Evolutionary conservation across 2,113 vertebrate species (phyloP), one percentile per base, ranked within the genome.

Genomic region (Ptyas mucosa): DNA sequence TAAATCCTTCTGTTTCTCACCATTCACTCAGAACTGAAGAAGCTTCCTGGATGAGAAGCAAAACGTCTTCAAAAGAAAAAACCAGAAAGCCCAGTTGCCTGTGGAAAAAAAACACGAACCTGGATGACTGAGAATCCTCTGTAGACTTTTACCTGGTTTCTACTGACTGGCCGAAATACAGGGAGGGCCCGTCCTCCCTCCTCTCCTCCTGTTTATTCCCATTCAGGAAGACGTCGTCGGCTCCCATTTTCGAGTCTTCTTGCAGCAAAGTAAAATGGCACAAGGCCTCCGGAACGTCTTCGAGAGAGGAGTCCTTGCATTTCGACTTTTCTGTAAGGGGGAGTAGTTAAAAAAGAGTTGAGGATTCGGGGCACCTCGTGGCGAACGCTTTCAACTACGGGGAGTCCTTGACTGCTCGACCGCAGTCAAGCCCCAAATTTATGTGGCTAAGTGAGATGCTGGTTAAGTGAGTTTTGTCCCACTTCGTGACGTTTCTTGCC

Each of bases 161-260:
- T 94, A 97, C 96, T 2, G 95, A 91, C 61, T 97, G 95, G 89
- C 88, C 51, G 20, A 91, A 96, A 34, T 97, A 97, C 3, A 96
- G 93, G 94, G 91, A 95, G 0, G 90, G 90, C 29, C 95, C 95
- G 0, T 97, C 97, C 75, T 96, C 97, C 53, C 97, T 97, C 93
- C 97, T 97, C 93, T 94, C 54, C 15, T 97, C 94, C 95, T 98
- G 96, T 15, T 92, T 46, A 1, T 97, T 95, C 21, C 97, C 97
- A 53, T 98, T 99, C 89, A 98, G 92, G 57, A 97, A 96, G 89
- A 96, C 92, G 89, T 95, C 89, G 29, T 92, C 94, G 12, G 92
- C 57, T 21, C 97, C 94, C 43, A 85, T 61, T 53, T n/a, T 2
- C 3, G 88, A 58, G 29, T 88, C 34, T 10, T 96, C 29, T 34